Percentiles rank a stretch among this genome's conserved stretches.
phyloP scores from a whole-genome alignment of 2,797 vertebrate species.

The Nasua narica region DNA sequence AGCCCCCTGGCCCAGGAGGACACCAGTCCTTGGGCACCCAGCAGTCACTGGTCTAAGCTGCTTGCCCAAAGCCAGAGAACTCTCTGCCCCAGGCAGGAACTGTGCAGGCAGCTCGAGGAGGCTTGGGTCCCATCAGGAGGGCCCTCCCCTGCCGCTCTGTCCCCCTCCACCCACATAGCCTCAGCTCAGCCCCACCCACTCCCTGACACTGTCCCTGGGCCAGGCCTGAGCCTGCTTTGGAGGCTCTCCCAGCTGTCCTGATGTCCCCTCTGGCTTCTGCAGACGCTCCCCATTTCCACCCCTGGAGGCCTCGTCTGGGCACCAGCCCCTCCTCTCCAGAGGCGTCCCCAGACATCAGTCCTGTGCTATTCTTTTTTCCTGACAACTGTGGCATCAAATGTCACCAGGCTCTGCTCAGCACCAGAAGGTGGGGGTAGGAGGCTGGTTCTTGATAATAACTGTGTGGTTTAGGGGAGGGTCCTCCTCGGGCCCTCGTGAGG shows the following conservation, averaged over 20 bases:
- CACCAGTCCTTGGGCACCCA: background rate
- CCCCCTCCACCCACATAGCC: background rate
- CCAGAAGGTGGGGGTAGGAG: background rate
- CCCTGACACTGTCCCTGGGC: slow-evolving; percentile 39
- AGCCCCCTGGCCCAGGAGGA: background rate
- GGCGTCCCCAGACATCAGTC: slow-evolving; percentile 44
- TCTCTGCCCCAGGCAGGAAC: background rate
- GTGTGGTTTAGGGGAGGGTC: background rate
- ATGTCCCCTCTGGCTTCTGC: slow-evolving; percentile 67
- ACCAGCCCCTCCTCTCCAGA: slow-evolving; percentile 39
- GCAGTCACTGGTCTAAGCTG: background rate
- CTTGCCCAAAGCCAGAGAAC: background rate
- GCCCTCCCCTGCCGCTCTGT: background rate
- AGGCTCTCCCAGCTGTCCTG: slow-evolving; percentile 75
- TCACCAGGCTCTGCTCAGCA: slow-evolving; percentile 16
- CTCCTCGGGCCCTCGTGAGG: background rate
- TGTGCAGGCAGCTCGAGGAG: background rate
- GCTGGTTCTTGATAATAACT: background rate
- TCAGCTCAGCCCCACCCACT: slow-evolving; percentile 44
- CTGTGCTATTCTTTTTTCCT: slow-evolving; percentile 55
- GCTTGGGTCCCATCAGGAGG: background rate
- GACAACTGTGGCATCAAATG: slow-evolving; percentile 54
- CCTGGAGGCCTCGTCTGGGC: slow-evolving; percentile 53
- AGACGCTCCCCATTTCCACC: slow-evolving; percentile 28
- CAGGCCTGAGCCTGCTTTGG: slow-evolving; percentile 63